Conservation (phyloP, 2,797 vertebrate species). For the Knipowitschia caucasica region DNA sequence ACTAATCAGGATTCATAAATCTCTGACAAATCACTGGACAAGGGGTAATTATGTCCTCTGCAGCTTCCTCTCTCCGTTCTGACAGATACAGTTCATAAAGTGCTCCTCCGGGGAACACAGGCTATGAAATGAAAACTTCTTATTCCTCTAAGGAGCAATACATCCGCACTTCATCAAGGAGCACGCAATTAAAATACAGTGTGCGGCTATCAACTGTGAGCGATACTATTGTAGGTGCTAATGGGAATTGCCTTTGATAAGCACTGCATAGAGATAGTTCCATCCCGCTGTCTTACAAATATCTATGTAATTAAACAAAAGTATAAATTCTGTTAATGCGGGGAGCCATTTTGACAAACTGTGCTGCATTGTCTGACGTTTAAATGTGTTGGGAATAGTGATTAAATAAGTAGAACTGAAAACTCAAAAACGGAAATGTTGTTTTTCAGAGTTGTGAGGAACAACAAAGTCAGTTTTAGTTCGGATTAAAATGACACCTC, state of each 20-base stretch:
- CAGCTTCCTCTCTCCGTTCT: constrained; percentile 41
- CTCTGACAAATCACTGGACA: constrained; percentile 41
- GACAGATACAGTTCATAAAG: constrained; percentile 50
- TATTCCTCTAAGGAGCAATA: constrained; percentile 47
- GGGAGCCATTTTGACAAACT: background rate
- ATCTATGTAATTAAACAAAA: too few relatives aligned
- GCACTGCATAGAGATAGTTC: too few relatives aligned
- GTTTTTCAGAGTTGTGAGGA: background rate
- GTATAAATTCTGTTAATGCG: too few relatives aligned
- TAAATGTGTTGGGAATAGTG: background rate
- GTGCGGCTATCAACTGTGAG: constrained; percentile 33
- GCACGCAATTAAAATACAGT: constrained; percentile 40
- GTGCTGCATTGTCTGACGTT: constrained; percentile 1
- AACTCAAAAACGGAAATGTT: too few relatives aligned
- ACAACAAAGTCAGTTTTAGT: background rate
- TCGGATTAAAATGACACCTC: constrained; percentile 1
- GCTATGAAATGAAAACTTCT: constrained; percentile 69
- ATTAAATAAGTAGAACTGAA: too few relatives aligned
- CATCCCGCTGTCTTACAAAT: too few relatives aligned
- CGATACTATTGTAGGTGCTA: constrained; percentile 31
- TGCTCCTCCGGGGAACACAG: constrained; percentile 46
- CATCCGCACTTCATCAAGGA: constrained; percentile 41
- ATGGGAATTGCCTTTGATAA: too few relatives aligned
- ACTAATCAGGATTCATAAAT: too few relatives aligned
- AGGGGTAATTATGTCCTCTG: constrained; percentile 53